A percentile compares a stretch with the other conserved stretches of the same genome.
These are phyloP conservation scores for Paraplagusia blochii DNA, from an alignment of 2,113 vertebrate species.

Conservation along the genomic window DNA sequence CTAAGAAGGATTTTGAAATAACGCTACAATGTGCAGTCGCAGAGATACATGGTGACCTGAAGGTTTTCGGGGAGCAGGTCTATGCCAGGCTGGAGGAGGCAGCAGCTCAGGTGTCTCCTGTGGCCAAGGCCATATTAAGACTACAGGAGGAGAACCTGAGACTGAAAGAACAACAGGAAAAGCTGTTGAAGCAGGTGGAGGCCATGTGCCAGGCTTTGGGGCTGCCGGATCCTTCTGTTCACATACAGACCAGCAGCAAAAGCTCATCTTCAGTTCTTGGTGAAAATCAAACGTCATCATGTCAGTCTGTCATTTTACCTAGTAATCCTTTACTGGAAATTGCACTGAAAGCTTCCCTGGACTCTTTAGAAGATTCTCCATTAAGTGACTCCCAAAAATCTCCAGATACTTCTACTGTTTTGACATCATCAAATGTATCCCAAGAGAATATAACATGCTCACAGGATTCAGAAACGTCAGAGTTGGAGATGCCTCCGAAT, in stretches of 20 bases:
- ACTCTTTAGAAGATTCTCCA: slow-evolving; percentile 3
- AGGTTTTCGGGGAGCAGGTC: slow-evolving; percentile 72
- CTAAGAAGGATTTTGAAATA: slow-evolving; percentile 53
- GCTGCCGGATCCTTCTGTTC: slow-evolving; percentile 55
- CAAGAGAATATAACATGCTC: slow-evolving; percentile 4
- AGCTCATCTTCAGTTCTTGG: slow-evolving; percentile 19
- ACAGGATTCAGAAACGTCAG: slow-evolving; percentile 12
- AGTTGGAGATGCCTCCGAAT: slow-evolving; percentile 3
- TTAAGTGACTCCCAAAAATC: neutral
- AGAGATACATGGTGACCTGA: slow-evolving; percentile 80
- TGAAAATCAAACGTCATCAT: slow-evolving; percentile 10
- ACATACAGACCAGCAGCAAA: slow-evolving; percentile 63
- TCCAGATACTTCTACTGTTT: neutral
- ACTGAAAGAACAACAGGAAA: slow-evolving; percentile 79
- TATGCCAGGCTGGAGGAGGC: slow-evolving; percentile 74
- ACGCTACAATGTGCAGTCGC: slow-evolving; percentile 66
- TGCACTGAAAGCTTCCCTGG: neutral
- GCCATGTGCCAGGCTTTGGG: slow-evolving; percentile 70
- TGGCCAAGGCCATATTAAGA: slow-evolving; percentile 63
- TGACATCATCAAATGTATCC: neutral
- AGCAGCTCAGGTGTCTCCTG: slow-evolving; percentile 59
- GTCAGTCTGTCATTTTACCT: neutral
- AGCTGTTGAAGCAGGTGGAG: slow-evolving; percentile 75
- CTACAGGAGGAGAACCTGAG: slow-evolving; percentile 82
- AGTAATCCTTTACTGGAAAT: neutral